Base-by-base conservation (phyloP, 2,888 invertebrate species). In the Mylabris sibirica region DNA sequence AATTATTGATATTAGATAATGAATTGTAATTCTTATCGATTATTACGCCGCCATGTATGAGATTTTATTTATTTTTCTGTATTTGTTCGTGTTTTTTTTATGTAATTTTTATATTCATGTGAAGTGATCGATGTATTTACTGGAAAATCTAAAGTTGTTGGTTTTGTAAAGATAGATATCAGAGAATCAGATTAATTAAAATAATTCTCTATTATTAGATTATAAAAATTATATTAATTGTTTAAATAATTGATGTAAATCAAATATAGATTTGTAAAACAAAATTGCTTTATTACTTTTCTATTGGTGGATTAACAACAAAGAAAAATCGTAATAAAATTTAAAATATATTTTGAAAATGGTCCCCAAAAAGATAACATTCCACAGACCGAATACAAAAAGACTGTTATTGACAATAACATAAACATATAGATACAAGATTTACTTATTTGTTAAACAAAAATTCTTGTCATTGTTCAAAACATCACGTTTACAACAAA, bases 341-440 rank as follows among this genome's bases (percentile, higher is more conserved):
- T 74, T 72, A 76, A 76, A 76, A 77, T 79, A 76, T 79, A 78
- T 79, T 78, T 74, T 75, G 70, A 78, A 77, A 80, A 80, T 80
- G 80, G 80, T 80, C 80, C 80, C 80, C 79, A 76, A 75, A 78
- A 77, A 78, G 77, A 79, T 79, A 79, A 80, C 80, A 80, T 75
- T 80, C 80, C 80, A 79, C 76, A 76, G 76, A 78, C 78, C 77
- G 76, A 73, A 75, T 75, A 76, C 71, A 75, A 71, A 53, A 57
- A 57, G 12, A 20, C 17, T 17, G 20, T 49, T 6, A 75, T 77
- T 67, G 74, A 78, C 75, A 77, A 69, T 73, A 68, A 71, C 70
- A 73, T 69, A 71, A 71, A 68, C 60, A 53, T 30, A 68, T 35
- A 49, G 67, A 66, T 70, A 17, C 66, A 66, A 59, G 59, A 64